Conservation (phyloP, 2,113 vertebrate genomes). For the Lepisosteus osseus region DNA sequence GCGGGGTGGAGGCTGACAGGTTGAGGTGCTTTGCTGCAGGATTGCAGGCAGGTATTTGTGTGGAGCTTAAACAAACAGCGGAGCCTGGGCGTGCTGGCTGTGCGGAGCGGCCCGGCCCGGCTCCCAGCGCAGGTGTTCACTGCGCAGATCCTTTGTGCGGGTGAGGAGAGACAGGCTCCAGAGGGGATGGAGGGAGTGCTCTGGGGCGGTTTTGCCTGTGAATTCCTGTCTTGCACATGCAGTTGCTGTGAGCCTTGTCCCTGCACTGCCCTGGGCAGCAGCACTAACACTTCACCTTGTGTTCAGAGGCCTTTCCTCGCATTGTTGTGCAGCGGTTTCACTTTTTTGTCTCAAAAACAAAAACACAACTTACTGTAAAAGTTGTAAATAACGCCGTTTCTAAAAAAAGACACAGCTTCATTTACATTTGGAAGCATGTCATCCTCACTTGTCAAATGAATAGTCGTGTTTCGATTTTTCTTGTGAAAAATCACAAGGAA, state of each 20-base stretch:
- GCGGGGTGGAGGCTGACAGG: no score
- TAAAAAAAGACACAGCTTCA: no score
- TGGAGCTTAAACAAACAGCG: not conserved
- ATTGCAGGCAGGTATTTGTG: not conserved
- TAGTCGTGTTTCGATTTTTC: no score
- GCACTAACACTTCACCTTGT: not conserved
- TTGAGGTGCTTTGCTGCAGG: not conserved
- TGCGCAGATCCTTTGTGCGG: constrained; percentile 45
- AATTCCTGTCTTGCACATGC: not conserved
- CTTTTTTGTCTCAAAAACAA: no score
- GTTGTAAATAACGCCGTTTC: no score
- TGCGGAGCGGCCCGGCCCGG: constrained; percentile 41
- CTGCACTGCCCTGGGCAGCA: not conserved
- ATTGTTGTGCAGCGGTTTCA: not conserved
- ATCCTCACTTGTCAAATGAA: no score
- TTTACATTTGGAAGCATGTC: no score
- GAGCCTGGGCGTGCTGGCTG: constrained; percentile 45
- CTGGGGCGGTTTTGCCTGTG: constrained; percentile 6
- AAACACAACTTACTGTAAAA: no score
- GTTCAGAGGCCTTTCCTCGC: not conserved
- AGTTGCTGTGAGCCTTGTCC: not conserved
- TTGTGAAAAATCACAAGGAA: no score
- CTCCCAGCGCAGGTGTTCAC: constrained; percentile 59
- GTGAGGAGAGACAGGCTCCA: constrained; percentile 53
- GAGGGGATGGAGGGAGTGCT: constrained; percentile 19